Percentiles rank a stretch among this genome's conserved stretches.
phyloP scores from a whole-genome alignment of 1,140 invertebrate species.

The Zaprionus inermis region DNA sequence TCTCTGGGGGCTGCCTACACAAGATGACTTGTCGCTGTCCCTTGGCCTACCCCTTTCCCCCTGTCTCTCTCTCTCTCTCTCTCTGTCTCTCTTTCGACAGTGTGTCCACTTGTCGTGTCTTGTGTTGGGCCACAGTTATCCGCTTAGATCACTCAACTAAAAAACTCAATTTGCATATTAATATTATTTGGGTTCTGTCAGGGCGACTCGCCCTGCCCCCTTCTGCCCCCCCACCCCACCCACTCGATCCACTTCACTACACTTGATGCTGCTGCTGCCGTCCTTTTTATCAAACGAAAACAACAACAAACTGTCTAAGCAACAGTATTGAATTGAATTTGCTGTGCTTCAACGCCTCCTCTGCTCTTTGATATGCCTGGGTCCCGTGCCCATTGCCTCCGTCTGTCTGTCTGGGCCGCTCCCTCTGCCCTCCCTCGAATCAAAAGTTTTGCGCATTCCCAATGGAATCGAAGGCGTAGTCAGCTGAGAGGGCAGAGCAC shows the following conservation, averaged over 20 bases:
- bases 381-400: constrained; percentile 1
- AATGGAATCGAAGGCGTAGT: constrained; percentile 55
- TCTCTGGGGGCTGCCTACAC: constrained; percentile 33
- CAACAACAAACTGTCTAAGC: constrained; percentile 62
- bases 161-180: constrained; percentile 84
- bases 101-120: constrained; percentile 44
- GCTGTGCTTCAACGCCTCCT: constrained; percentile 75
- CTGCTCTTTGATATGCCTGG: constrained; percentile 66
- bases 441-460: constrained; percentile 42
- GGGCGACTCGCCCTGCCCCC: constrained; percentile 13
- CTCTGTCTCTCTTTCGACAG: constrained; percentile 8
- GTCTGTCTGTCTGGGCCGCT: neutral
- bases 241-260: constrained; percentile 5
- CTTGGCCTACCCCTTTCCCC: neutral
- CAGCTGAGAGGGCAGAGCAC: constrained; percentile 5
- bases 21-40: constrained; percentile 3
- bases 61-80: constrained; percentile 30
- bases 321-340: constrained; percentile 81
- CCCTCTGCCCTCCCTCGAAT: too few species aligned
- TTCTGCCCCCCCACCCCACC: constrained; percentile 9
- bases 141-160: constrained; percentile 83
- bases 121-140: constrained; percentile 64
- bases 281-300: constrained; percentile 66
- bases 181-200: constrained; percentile 77
- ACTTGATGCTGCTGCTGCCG: constrained; percentile 25